Evolutionary conservation across 2,797 vertebrate species (phyloP).

Genomic region (Tinamus major): DNA sequence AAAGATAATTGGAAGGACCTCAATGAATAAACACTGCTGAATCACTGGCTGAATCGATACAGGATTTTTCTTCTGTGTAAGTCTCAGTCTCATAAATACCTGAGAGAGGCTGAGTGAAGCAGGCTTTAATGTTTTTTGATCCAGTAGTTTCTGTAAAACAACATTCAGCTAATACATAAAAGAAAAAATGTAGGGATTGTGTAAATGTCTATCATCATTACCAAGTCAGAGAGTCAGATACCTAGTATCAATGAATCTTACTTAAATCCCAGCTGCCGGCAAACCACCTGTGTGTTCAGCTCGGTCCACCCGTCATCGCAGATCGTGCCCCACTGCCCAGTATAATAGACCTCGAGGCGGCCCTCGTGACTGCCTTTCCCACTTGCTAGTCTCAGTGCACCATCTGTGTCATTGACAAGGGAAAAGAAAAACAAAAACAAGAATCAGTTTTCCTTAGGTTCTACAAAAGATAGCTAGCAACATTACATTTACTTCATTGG

Average conservation of each 20-base stretch:
- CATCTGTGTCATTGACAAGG: conserved; percentile 81
- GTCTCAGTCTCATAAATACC: not conserved
- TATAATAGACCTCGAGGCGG: conserved; percentile 89
- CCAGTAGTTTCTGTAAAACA: not conserved
- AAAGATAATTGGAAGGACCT: not conserved
- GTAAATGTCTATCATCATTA: not conserved
- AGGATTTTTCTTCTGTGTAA: not conserved
- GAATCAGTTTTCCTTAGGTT: not conserved
- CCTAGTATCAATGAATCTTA: conserved; percentile 72
- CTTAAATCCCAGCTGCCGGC: conserved; percentile 95
- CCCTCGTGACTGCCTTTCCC: conserved; percentile 86
- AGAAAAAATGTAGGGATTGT: not conserved
- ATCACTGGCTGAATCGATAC: not conserved
- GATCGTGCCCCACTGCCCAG: conserved; percentile 92
- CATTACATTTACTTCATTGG: not conserved
- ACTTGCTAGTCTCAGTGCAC: conserved; percentile 85
- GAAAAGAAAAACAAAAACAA: not conserved
- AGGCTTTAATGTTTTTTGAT: not conserved
- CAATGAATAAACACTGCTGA: not conserved
- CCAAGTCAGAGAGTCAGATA: not conserved
- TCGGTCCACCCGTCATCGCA: conserved; percentile 94
- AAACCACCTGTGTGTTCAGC: conserved; percentile 89
- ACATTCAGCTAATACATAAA: not conserved
- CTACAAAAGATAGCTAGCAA: not conserved
- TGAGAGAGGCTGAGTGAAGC: not conserved